Conservation (phyloP, 2,113 vertebrate species). For the Atherinomorus stipes region DNA sequence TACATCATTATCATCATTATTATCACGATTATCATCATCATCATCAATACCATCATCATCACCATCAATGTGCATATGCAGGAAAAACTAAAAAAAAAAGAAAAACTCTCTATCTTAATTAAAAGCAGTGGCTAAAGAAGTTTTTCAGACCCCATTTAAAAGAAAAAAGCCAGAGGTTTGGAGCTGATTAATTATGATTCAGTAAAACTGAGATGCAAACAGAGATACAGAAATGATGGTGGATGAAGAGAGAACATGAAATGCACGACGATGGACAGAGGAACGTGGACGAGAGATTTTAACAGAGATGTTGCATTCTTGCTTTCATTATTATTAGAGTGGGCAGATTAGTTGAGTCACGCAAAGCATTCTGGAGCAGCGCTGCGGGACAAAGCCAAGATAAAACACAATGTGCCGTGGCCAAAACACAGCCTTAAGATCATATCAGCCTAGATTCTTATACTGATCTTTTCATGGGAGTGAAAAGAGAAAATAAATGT, state of each 20-base stretch:
- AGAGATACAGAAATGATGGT: constrained; percentile 25
- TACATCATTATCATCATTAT: too few species aligned
- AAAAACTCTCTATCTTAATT: too few species aligned
- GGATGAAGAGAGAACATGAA: constrained; percentile 30
- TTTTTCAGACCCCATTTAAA: too few species aligned
- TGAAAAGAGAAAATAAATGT: background rate
- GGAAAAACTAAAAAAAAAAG: too few species aligned
- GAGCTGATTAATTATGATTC: background rate
- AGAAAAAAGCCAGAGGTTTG: too few species aligned
- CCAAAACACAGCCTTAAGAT: constrained; percentile 66
- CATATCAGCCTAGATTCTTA: constrained; percentile 63
- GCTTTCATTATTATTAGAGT: constrained; percentile 32
- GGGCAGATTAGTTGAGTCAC: constrained; percentile 73
- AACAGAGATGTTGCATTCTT: constrained; percentile 23
- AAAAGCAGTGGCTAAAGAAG: too few species aligned
- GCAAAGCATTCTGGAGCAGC: constrained; percentile 43
- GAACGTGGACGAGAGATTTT: constrained; percentile 20
- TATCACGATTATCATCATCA: too few species aligned
- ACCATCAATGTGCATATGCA: too few species aligned
- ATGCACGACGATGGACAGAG: constrained; percentile 20
- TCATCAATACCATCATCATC: too few species aligned
- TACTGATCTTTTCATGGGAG: constrained; percentile 38
- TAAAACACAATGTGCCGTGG: constrained; percentile 48
- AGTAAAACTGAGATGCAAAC: constrained; percentile 2
- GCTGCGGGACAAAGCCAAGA: constrained; percentile 65